A percentile compares a stretch with the other conserved stretches of the same genome.
Conservation (phyloP, 2,888 invertebrate genomes). For the Chrysotoxum bicinctum region DNA sequence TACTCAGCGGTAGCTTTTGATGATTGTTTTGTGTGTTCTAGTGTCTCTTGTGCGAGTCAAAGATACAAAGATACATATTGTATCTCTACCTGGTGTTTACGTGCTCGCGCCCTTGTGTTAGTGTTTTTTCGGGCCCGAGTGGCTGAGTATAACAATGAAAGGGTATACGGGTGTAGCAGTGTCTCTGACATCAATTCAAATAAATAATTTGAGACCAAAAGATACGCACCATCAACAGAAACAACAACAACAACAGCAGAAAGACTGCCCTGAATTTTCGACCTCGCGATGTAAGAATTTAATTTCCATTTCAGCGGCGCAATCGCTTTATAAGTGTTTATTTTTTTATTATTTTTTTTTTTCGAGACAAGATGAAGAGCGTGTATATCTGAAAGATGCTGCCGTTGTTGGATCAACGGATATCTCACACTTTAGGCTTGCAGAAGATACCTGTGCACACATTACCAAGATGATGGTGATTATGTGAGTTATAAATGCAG, state of each 20-base stretch:
- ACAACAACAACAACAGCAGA: slow-evolving; percentile 11
- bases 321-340: slow-evolving; percentile 50
- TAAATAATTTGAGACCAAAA: slow-evolving; percentile 48
- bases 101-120: slow-evolving; percentile 58
- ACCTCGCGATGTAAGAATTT: slow-evolving; percentile 53
- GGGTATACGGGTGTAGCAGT: slow-evolving; percentile 52
- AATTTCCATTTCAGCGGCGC: slow-evolving; percentile 45
- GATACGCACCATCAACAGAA: slow-evolving; percentile 19
- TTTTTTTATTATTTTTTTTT: background rate
- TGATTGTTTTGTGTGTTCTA: slow-evolving; percentile 67
- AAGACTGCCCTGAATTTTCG: slow-evolving; percentile 36
- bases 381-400: slow-evolving; percentile 35
- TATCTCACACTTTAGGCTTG: slow-evolving; percentile 54
- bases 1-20: slow-evolving; percentile 69
- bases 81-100: slow-evolving; percentile 50
- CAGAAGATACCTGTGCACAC: slow-evolving; percentile 66
- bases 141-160: slow-evolving; percentile 47
- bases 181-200: slow-evolving; percentile 62
- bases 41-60: slow-evolving; percentile 50
- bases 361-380: slow-evolving; percentile 3
- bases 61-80: slow-evolving; percentile 41
- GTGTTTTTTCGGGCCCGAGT: slow-evolving; percentile 9
- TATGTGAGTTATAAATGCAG: slow-evolving; percentile 52
- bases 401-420: slow-evolving; percentile 60
- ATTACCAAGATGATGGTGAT: slow-evolving; percentile 57